Base-by-base conservation (phyloP, 2,888 invertebrate genomes). In the Scaptomyza parva region DNA sequence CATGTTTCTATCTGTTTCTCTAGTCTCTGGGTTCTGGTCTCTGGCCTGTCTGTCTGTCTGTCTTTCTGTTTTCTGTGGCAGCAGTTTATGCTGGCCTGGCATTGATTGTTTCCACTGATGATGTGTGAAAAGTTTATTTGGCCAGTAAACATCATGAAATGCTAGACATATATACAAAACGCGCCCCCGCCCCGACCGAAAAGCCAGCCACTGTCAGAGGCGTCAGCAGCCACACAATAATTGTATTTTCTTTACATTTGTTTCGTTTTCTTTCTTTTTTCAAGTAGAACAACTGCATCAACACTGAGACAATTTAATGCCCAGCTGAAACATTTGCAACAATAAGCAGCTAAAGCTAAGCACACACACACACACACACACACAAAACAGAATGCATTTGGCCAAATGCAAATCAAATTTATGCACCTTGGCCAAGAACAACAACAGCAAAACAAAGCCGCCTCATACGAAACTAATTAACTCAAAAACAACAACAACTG, bases 61-160 rank as follows among this genome's bases (percentile, higher is more conserved):
- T 11, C 30, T 17, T 20, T 28, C 11, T 59, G 35, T 30, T 24
- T 37, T 33, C 2, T 9, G 50, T 53, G 41, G 52, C 43, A 48
- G 51, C 66, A n/a, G 43, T 54, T 52, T 53, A 43, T 40, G 54
- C 59, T 54, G 24, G 44, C 37, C 52, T 82, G 80, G 69, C 81
- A 83, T 78, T 86, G 86, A 86, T 83, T 86, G 84, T 69, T 74
- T 52, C 61, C 47, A 24, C 66, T 62, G 81, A 77, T 84, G 87
- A 86, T 82, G 82, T 84, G 87, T 86, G 82, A 82, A 82, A 86
- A 81, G 87, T 86, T 86, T 86, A 86, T 86, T 81, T 81, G 84
- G 40, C 58, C 60, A 76, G 85, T 82, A 82, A 82, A 86, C 87
- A 82, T 64, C 67, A 78, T 75, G 72, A 86, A 86, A 80, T 77